Percentiles rank a stretch among this genome's conserved stretches.
Conservation (phyloP, 2,888 invertebrate species). For the Eilema caniola region DNA sequence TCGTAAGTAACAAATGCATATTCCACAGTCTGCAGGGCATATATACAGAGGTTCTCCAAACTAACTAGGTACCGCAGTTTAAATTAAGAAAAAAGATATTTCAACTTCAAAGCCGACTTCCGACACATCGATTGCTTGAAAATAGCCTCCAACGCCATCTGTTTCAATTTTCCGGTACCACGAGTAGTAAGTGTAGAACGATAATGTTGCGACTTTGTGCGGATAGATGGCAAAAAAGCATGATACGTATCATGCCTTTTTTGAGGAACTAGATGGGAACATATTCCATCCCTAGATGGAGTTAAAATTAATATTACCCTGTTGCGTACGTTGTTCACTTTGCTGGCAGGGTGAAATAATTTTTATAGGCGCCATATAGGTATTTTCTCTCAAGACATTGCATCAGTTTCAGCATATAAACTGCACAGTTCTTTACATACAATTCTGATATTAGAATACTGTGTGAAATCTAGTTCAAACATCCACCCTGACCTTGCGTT, state of each 20-base stretch:
- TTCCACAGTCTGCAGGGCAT: not conserved
- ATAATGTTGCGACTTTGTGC: conserved; percentile 20
- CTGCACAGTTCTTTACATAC: not conserved
- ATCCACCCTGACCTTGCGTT: conserved; percentile 54
- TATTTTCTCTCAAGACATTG: not conserved
- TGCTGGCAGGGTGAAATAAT: not conserved
- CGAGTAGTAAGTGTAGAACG: not conserved
- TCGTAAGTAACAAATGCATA: not conserved
- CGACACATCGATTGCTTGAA: not conserved
- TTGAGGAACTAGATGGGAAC: not conserved
- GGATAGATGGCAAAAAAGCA: conserved; percentile 48
- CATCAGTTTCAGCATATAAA: not conserved
- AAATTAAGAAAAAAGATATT: not conserved
- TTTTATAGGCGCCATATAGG: not conserved
- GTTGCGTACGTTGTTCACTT: not conserved
- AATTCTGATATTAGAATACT: not conserved
- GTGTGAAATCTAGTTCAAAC: conserved; percentile 42
- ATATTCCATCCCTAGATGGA: conserved; percentile 36
- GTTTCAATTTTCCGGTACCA: conserved; percentile 23
- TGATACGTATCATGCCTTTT: no score
- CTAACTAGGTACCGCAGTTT: no score
- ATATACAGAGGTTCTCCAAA: no score
- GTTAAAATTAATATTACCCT: conserved; percentile 20
- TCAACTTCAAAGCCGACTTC: not conserved
- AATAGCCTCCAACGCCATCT: conserved; percentile 35